Conservation (phyloP, 2,797 vertebrate species). For the Peromyscus nudipes region DNA sequence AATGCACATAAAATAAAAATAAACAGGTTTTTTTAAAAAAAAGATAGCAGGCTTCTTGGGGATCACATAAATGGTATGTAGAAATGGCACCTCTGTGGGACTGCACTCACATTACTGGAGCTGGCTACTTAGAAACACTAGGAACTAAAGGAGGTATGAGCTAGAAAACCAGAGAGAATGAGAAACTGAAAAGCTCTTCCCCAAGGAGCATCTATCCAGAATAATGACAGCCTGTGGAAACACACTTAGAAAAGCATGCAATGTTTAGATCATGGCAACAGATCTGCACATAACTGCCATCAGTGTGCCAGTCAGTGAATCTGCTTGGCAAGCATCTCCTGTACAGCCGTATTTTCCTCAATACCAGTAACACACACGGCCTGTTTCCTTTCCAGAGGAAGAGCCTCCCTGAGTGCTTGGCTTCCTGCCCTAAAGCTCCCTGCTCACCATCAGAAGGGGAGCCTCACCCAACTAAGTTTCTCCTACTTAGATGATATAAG, state of each 20-base stretch:
- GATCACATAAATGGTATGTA: background rate
- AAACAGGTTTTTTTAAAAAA: no score
- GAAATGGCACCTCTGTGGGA: background rate
- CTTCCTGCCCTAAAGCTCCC: background rate
- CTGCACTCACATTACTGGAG: background rate
- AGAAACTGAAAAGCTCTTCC: background rate
- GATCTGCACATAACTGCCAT: background rate
- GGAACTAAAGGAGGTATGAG: background rate
- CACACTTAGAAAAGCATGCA: background rate
- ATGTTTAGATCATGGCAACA: background rate
- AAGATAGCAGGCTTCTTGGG: background rate
- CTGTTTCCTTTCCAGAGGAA: slow-evolving; percentile 21
- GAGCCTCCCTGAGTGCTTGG: background rate
- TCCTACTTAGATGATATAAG: background rate
- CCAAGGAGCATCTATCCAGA: background rate
- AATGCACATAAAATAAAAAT: no score
- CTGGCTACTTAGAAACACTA: background rate
- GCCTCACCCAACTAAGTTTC: background rate
- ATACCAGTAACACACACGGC: background rate
- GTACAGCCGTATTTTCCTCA: background rate
- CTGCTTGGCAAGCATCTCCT: background rate
- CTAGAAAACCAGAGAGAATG: background rate
- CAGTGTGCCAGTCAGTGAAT: background rate
- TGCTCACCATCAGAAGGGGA: background rate
- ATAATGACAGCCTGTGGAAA: background rate